Conservation (phyloP, 2,797 vertebrate species). For the Poliocrania exsul region DNA sequence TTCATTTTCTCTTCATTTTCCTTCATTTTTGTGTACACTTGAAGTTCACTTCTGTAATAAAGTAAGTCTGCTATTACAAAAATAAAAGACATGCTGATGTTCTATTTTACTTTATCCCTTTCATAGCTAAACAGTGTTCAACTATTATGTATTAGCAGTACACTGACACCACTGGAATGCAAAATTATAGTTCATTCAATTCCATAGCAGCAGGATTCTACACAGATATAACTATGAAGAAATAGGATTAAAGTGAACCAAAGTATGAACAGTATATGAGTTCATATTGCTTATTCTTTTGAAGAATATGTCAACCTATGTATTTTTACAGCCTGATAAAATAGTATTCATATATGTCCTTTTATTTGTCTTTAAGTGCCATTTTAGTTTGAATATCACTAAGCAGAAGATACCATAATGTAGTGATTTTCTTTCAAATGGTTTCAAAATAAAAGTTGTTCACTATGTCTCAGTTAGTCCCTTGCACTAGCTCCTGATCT, state of each 20-base stretch:
- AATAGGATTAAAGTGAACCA: not conserved
- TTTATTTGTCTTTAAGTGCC: not conserved
- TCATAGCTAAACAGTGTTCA: not conserved
- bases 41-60: constrained; percentile 83
- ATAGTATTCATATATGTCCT: not conserved
- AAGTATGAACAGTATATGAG: not conserved
- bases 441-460: not conserved
- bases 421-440: not conserved
- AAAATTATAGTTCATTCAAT: not conserved
- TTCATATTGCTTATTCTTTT: not conserved
- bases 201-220: not conserved
- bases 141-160: not conserved
- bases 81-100: not conserved
- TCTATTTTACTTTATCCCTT: constrained; percentile 11
- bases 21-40: constrained; percentile 81
- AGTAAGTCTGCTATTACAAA: constrained; percentile 13
- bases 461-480: not conserved
- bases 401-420: not conserved
- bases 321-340: not conserved
- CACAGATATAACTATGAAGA: not conserved
- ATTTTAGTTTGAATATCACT: not conserved
- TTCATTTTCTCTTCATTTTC: constrained; percentile 79
- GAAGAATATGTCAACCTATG: not conserved
- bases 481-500: not conserved
- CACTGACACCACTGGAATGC: not conserved